Conservation (phyloP, 2,888 invertebrate genomes). For the Sinohyriopsis cumingii region DNA sequence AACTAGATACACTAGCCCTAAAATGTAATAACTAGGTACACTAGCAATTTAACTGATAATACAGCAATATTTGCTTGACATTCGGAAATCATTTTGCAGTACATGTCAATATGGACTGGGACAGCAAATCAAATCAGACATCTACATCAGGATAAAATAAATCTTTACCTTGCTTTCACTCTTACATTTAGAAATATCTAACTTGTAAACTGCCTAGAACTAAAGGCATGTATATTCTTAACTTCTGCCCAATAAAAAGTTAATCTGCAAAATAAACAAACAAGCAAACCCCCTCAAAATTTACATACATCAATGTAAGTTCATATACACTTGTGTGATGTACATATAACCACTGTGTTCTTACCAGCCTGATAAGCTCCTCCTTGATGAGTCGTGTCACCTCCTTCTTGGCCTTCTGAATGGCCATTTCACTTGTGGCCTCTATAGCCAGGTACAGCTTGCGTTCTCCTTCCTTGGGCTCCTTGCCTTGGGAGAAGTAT, state of each 20-base stretch:
- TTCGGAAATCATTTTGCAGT: no score
- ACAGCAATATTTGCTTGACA: no score
- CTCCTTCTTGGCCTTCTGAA: slow-evolving; percentile 77
- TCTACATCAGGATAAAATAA: no score
- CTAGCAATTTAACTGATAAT: no score
- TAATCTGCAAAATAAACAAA: not conserved
- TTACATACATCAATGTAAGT: not conserved
- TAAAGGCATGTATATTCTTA: no score
- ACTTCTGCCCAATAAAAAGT: not conserved
- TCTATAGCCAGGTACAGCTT: slow-evolving; percentile 99
- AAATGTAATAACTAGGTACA: no score
- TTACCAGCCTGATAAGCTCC: slow-evolving; percentile 88
- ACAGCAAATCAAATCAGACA: no score
- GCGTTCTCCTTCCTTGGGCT: slow-evolving; percentile 80
- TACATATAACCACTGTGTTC: slow-evolving; percentile 13
- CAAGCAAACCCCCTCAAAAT: not conserved
- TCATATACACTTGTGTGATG: not conserved
- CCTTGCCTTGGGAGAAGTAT: slow-evolving; percentile 89
- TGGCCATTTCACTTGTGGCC: slow-evolving; percentile 94
- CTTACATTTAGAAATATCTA: no score
- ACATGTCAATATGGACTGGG: no score
- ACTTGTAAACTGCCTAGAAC: no score
- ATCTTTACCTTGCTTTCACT: no score
- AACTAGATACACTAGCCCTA: no score
- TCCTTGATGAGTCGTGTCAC: slow-evolving; percentile 98